phyloP scores from a whole-genome alignment of 2,797 vertebrate species.

The Pangasius mekongensis region DNA sequence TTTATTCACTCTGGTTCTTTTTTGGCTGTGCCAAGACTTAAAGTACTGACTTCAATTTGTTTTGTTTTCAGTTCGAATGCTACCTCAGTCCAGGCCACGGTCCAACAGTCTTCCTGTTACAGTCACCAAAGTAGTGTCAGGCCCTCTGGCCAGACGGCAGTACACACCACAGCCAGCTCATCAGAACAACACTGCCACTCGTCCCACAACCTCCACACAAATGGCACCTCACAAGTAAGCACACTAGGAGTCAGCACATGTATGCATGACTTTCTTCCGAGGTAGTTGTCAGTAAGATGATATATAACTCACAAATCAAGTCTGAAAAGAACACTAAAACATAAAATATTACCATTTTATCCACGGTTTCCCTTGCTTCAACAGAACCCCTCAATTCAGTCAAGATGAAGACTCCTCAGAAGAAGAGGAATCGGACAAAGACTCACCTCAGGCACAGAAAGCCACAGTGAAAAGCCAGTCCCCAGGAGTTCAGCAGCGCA shows the following conservation, averaged over 20 bases:
- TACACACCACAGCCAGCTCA: slow-evolving; percentile 70
- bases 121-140: slow-evolving; percentile 62
- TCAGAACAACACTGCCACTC: slow-evolving; percentile 49
- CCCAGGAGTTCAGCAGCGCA: slow-evolving; percentile 14
- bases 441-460: slow-evolving; percentile 46
- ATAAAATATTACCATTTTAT: not conserved
- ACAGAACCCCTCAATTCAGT: slow-evolving; percentile 73
- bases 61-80: slow-evolving; percentile 53
- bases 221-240: slow-evolving; percentile 63
- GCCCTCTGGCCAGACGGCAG: slow-evolving; percentile 58
- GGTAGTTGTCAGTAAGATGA: not conserved
- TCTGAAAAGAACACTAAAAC: not conserved
- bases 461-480: slow-evolving; percentile 39
- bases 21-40: not conserved
- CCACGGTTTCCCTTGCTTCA: not conserved
- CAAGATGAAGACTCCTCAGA: slow-evolving; percentile 73
- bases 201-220: slow-evolving; percentile 72
- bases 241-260: not conserved
- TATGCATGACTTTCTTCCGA: not conserved
- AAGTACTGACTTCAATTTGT: not conserved
- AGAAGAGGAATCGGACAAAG: slow-evolving; percentile 61
- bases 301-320: not conserved
- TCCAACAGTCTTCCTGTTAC: slow-evolving; percentile 74
- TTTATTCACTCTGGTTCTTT: not conserved
- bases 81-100: slow-evolving; percentile 66